Conservation (phyloP, 2,113 vertebrate genomes). For the Malaclemys terrapin region DNA sequence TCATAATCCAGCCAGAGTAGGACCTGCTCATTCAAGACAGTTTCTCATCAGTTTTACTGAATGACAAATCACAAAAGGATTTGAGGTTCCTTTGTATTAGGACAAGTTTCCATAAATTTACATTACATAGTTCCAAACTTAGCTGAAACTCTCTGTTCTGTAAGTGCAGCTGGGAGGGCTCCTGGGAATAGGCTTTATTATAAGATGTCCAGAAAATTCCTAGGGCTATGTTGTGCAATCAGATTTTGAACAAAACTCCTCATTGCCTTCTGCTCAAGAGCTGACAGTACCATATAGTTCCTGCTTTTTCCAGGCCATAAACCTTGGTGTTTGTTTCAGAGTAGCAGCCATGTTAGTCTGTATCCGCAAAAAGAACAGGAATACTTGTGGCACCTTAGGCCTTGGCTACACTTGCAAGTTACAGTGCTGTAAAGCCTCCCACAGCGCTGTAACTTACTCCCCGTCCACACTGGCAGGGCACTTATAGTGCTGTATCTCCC, state of each 20-base stretch:
- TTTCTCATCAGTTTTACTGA: constrained; percentile 57
- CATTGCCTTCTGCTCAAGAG: not conserved
- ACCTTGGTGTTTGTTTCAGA: not conserved
- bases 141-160: not conserved
- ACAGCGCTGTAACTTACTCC: no score
- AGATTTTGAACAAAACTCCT: not conserved
- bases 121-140: not conserved
- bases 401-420: no score
- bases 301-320: constrained; percentile 6
- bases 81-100: constrained; percentile 8
- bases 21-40: constrained; percentile 47
- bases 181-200: constrained; percentile 16
- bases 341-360: no score
- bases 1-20: constrained; percentile 40
- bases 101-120: not conserved
- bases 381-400: no score
- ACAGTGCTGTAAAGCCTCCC: no score
- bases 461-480: no score
- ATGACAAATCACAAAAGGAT: not conserved
- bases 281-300: not conserved
- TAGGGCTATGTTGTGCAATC: not conserved
- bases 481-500: no score
- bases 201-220: not conserved
- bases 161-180: not conserved
- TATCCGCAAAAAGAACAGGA: no score